Evolutionary conservation across 2,113 vertebrate genomes (phyloP).

Genomic region (Caranx melampygus): DNA sequence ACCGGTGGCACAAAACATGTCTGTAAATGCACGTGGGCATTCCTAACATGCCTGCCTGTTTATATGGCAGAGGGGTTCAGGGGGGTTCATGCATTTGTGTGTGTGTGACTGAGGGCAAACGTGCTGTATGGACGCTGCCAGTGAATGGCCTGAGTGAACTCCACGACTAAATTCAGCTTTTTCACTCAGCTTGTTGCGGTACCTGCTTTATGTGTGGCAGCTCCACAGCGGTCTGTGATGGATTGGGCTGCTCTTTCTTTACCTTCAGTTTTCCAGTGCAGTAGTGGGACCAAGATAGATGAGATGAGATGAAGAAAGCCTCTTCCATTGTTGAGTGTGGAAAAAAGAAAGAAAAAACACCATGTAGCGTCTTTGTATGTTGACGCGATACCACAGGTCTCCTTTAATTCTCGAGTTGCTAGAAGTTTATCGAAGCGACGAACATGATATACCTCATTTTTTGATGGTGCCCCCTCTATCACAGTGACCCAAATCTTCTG

Average conservation of each 20-base stretch:
- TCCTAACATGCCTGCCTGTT: constrained; percentile 77
- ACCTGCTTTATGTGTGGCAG: constrained; percentile 8
- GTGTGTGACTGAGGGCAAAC: constrained; percentile 56
- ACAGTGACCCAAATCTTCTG: neutral
- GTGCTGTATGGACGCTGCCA: constrained; percentile 41
- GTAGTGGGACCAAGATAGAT: neutral
- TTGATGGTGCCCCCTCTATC: neutral
- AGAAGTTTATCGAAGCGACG: neutral
- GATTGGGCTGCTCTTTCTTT: constrained; percentile 1
- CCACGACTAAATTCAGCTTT: constrained; percentile 32
- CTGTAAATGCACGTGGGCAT: constrained; percentile 76
- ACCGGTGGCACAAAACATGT: constrained; percentile 74
- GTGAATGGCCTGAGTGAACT: constrained; percentile 53
- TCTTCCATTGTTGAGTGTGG: neutral
- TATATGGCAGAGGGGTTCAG: constrained; percentile 67
- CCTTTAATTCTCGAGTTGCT: neutral
- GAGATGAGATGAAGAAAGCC: neutral
- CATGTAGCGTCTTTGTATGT: neutral
- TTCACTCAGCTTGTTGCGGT: constrained; percentile 25
- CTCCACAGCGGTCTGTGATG: neutral
- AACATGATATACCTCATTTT: neutral
- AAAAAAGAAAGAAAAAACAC: neutral
- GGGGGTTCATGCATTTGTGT: constrained; percentile 62
- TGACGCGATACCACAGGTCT: neutral
- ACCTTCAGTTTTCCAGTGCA: neutral